Base-by-base conservation (phyloP, 2,113 vertebrate species). In the Lepisosteus oculatus region DNA sequence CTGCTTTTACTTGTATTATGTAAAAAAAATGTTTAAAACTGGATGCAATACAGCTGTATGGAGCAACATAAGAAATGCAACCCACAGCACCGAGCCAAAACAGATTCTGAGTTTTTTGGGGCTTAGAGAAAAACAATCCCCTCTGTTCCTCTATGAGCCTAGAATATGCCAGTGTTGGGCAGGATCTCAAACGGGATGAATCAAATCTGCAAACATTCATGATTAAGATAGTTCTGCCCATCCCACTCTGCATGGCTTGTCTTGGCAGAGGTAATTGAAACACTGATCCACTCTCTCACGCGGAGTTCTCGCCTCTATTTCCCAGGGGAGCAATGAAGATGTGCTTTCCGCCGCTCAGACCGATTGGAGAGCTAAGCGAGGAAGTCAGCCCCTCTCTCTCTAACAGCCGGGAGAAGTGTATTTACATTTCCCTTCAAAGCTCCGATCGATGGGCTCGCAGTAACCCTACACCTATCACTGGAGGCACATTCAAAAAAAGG, bases 331-430 rank as follows among this genome's bases (percentile, higher is more conserved):
- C 67, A 47, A 43, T 71, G 59, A 57, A 83, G 67, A 76, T 57
- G 17, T 61, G 55, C 4, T 43, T 65, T 11, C 51, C 15, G 15
- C 41, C 70, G 43, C 67, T 67, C 72, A 73, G 71, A 11, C 55
- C 11, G 44, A 71, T 61, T 29, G 73, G 75, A 54, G 43, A 75
- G 72, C 79, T 75, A 72, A 74, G 69, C 72, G 15, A 73, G 61
- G 55, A 65, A 68, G 7, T 43, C 65, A 0, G 41, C 29, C 55
- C 43, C 61, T 41, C 63, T 76, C 70, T 78, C 76, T 80, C 72
- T 69, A 15, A 1, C 3, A 54, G 67, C 51, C 75, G 55, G 57
- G 57, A 59, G 4, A 43, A 57, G 67, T 43, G 64, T 69, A 15
- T 75, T 82, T 65, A 63, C 77, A 71, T 0, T n/a, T 47, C 62